phyloP scores from a whole-genome alignment of 2,888 invertebrate species.

The Coelinius sp. region DNA sequence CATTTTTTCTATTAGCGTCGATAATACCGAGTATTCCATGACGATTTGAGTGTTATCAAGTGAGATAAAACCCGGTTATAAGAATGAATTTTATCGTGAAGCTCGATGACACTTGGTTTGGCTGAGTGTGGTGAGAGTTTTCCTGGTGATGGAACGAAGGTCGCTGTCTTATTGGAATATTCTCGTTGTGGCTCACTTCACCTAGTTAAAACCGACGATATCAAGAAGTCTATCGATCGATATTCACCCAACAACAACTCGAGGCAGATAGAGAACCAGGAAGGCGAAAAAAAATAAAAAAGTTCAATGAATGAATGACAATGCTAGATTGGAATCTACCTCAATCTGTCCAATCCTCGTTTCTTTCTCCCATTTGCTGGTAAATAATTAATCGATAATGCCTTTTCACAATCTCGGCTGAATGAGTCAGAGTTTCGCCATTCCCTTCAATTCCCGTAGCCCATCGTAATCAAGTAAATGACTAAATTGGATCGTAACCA shows the following conservation, averaged over 20 bases:
- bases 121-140: neutral
- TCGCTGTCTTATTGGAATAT: conserved; percentile 7
- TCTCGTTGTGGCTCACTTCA: neutral
- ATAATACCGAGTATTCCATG: conserved; percentile 16
- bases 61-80: neutral
- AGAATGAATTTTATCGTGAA: neutral
- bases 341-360: neutral
- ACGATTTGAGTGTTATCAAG: conserved; percentile 15
- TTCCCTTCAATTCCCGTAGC: neutral
- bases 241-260: neutral
- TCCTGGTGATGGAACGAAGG: conserved; percentile 8
- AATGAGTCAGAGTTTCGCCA: neutral
- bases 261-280: neutral
- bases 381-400: conserved; percentile 11
- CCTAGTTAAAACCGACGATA: conserved; percentile 7
- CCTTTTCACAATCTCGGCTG: neutral
- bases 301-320: conserved; percentile 3
- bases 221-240: neutral
- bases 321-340: neutral
- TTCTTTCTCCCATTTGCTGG: neutral
- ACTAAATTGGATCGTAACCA: conserved; percentile 35
- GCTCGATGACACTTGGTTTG: neutral
- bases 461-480: conserved; percentile 27
- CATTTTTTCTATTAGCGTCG: neutral
- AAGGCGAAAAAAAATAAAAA: neutral